A percentile compares a stretch with the other conserved stretches of the same genome.
phyloP scores from a whole-genome alignment of 2,888 invertebrate species.

The Tetanocera ferruginea region DNA sequence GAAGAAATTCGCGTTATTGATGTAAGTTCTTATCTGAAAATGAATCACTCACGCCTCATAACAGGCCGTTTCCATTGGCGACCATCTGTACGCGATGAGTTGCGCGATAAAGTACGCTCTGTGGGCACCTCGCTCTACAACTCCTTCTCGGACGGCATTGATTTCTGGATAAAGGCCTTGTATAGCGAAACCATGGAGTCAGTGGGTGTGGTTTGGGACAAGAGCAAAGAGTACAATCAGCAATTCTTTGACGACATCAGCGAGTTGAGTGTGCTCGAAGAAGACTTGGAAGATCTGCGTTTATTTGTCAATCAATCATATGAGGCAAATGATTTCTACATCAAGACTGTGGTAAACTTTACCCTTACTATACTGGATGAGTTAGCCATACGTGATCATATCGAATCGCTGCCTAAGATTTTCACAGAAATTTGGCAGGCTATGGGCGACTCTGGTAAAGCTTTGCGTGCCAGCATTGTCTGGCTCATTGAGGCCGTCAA shows the following conservation, averaged over 20 bases:
- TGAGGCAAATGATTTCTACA: slow-evolving; percentile 85
- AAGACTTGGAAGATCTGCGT: slow-evolving; percentile 74
- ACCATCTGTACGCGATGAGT: slow-evolving; percentile 78
- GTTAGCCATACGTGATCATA: slow-evolving; percentile 81
- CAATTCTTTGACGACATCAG: slow-evolving; percentile 80
- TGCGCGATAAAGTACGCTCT: slow-evolving; percentile 71
- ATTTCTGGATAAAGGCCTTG: slow-evolving; percentile 77
- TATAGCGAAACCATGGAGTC: slow-evolving; percentile 80
- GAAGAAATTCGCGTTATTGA: slow-evolving; percentile 85
- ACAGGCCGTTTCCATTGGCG: slow-evolving; percentile 86
- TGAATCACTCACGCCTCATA: slow-evolving; percentile 87
- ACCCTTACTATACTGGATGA: slow-evolving; percentile 81
- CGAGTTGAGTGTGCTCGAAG: slow-evolving; percentile 77
- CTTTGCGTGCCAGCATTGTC: slow-evolving; percentile 80
- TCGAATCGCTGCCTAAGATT: slow-evolving; percentile 84
- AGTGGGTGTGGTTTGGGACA: slow-evolving; percentile 80
- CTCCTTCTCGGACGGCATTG: slow-evolving; percentile 72
- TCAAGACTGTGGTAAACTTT: slow-evolving; percentile 81
- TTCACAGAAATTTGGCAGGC: slow-evolving; percentile 87
- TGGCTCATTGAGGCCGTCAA: slow-evolving; percentile 79
- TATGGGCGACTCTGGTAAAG: slow-evolving; percentile 87
- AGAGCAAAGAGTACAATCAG: slow-evolving; percentile 79
- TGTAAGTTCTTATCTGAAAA: slow-evolving; percentile 81
- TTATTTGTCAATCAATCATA: slow-evolving; percentile 82
- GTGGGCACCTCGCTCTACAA: slow-evolving; percentile 71